phyloP scores from a whole-genome alignment of 53 echinoderm and acorn worm genomes.

The Mesocentrotus franciscanus region DNA sequence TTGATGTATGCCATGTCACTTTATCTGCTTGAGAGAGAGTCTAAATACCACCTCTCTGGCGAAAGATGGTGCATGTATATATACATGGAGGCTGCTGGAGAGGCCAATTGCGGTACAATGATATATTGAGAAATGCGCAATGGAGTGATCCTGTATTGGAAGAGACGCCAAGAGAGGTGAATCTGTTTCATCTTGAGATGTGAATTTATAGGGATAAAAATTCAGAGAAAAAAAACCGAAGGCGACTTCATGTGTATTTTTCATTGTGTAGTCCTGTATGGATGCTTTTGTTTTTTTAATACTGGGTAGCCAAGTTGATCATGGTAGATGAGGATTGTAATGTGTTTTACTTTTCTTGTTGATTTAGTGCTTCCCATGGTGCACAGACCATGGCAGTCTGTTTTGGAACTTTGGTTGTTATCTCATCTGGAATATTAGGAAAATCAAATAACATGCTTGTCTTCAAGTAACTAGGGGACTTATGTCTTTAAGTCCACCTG shows the following conservation, averaged over 20 bases:
- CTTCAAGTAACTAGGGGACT: neutral
- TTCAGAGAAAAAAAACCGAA: too few species aligned
- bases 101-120: neutral
- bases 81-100: neutral
- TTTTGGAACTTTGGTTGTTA: too few species aligned
- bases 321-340: too few species aligned
- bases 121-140: neutral
- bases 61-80: neutral
- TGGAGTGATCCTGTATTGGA: neutral
- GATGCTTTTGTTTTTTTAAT: too few species aligned
- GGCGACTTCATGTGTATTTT: too few species aligned
- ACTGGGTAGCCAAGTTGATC: too few species aligned
- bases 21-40: neutral
- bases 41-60: neutral
- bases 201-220: neutral
- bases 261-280: too few species aligned
- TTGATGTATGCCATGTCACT: constrained; percentile 16
- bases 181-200: neutral
- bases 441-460: too few species aligned
- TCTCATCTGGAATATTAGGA: too few species aligned
- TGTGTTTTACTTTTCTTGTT: too few species aligned
- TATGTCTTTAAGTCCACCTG: neutral
- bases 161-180: neutral
- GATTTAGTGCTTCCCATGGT: too few species aligned
- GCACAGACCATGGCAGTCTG: too few species aligned